Base-by-base conservation (phyloP, 1,140 invertebrate genomes). In the Leptinotarsa lineolata region DNA sequence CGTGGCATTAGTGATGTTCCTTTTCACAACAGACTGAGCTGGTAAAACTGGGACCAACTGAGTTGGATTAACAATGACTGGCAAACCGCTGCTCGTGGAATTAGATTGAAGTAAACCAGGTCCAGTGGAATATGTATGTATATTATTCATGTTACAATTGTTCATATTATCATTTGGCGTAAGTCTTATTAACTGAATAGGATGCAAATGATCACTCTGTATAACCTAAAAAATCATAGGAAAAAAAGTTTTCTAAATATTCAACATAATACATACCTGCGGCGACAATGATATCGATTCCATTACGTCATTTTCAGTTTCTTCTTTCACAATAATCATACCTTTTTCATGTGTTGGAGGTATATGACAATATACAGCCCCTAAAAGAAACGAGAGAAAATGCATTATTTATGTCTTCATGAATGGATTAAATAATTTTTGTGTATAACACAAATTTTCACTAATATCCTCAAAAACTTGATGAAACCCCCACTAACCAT, bases 31-130 rank as follows among this genome's bases (percentile, higher is more conserved):
- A 13, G 82, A 81, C 22, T 80, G 82, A 46, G 85, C 77, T 24
- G 90, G 89, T 76, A 92, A 85, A 48, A 93, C 88, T 22, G 91
- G 91, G 69, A 93, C 83, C 64, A 93, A 83, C 81, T 93, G 90
- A 77, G 88, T 92, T 11, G 92, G 91, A 74, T 91, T 88, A 60
- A 92, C 91, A 78, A 92, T 92, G 21, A 93, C 91, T 61, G 91
- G 89, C 79, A 90, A 67, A 60, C 78, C 78, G 58, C 76, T 73
- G 66, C 72, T 76, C n/a, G 68, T 74, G 24, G 74, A 70, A 63
- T 75, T 79, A 8, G 76, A 44, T 64, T 68, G 73, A 39, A 78
- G 59, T 39, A 74, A 44, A 60, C 75, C 75, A 45, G 68, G 60
- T 21, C 68, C 69, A 30, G 61, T 70, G 66, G 77, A 74, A 76